A percentile compares a stretch with the other conserved stretches of the same genome.
Evolutionary conservation across 1,140 invertebrate species (phyloP).

Genomic region (Drosophila pachea): DNA sequence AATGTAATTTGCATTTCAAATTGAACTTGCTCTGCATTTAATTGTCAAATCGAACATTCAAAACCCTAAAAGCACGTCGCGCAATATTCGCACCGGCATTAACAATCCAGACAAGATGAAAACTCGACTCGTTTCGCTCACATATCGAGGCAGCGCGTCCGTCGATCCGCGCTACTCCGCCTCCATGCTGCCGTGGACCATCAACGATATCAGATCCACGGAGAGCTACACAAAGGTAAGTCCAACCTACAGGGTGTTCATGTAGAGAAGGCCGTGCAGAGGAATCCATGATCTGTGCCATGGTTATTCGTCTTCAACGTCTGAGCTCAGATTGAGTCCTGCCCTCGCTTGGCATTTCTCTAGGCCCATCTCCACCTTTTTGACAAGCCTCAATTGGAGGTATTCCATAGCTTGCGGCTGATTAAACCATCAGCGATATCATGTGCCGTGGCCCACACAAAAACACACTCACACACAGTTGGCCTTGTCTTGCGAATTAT

Average conservation of each 20-base stretch:
- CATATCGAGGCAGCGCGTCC: constrained; percentile 86
- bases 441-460: not conserved
- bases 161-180: constrained; percentile 87
- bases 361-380: too few species aligned
- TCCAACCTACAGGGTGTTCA: not conserved
- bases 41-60: constrained; percentile 26
- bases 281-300: too few species aligned
- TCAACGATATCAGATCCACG: constrained; percentile 82
- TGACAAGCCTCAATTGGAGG: not conserved
- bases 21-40: constrained; percentile 22
- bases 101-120: constrained; percentile 79
- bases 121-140: constrained; percentile 84
- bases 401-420: not conserved
- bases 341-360: too few species aligned
- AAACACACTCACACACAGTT: too few species aligned
- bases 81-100: constrained; percentile 3
- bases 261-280: too few species aligned
- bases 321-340: too few species aligned
- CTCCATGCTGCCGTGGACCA: constrained; percentile 88
- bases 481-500: too few species aligned
- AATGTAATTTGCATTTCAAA: constrained; percentile 32
- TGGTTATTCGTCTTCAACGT: too few species aligned
- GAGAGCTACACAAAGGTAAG: constrained; percentile 80
- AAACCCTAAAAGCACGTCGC: not conserved
- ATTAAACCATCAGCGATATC: constrained; percentile 16